Base-by-base conservation (phyloP, 2,797 vertebrate genomes). In the Helostoma temminkii region DNA sequence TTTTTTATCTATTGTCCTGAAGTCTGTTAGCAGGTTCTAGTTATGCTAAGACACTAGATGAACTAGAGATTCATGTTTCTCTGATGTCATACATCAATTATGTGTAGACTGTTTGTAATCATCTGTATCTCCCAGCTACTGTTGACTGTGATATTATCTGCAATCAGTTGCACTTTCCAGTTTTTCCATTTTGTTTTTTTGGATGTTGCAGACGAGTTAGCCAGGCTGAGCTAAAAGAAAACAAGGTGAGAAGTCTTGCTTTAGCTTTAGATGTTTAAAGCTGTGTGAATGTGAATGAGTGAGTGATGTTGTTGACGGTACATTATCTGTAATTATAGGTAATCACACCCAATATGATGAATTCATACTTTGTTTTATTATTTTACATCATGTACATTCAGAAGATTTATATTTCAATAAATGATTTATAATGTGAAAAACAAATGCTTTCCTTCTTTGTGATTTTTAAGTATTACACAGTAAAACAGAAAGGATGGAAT, bases 351-450 rank as follows among this genome's bases (percentile, higher is more conserved):
- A 91, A 72, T 92, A 92, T 83, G 78, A 78, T 84, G 83, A 90
- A 85, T 88, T 81, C 92, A 89, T 92, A 83, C 81, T 74, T 73
- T 84, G 85, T 89, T 83, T 86, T 86, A 84, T 78, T 94, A 91
- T 84, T 90, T 92, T 93, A 89, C 89, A 84, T 86, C 81, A 85
- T 98, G 96, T 96, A 96, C 95, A 98, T 97, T 94, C 94, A 98
- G 95, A 98, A 95, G 95, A 96, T 95, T 92, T 98, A 96, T 98
- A 97, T 98, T 97, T 96, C 96, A 98, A 98, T 98, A 98, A 97
- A 95, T 95, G 94, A 92, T 95, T 95, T 95, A 95, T 95, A 94
- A 91, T 81, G 85, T 91, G 55, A 72, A 42, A 71, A 62, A 37
- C 1, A 3, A 24, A 32, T 19, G 6, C 28, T 19, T 6, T 47